Evolutionary conservation across 2,888 invertebrate genomes (phyloP), one percentile per base, ranked within the genome.

Genomic region (Chymomyza caudatula): DNA sequence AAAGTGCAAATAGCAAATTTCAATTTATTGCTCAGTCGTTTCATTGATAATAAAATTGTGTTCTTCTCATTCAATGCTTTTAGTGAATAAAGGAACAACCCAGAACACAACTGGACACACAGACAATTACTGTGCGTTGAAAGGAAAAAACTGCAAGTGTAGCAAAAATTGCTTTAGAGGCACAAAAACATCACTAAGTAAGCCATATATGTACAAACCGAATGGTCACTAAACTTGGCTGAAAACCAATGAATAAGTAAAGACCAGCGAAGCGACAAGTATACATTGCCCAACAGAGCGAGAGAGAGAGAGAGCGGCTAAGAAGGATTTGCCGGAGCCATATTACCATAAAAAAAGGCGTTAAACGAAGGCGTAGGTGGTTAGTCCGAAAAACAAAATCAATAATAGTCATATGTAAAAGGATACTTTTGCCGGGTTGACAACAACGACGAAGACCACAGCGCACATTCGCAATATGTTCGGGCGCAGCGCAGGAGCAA

Each of bases 401-500:
- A 82, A 82, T 82, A 85, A 62, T 57, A 63, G 76, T 62, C 78
- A 69, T 71, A 77, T 82, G 82, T 84, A 84, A 84, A 69, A 67
- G 79, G 82, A 85, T 82, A 82, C 60, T 53, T 29, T 49, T n/a
- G 43, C 5, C 57, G 11, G 42, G 22, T 8, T 19, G 23, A 23
- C 53, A 20, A n/a, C 13, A 55, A 3, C 25, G 22, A 42, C 23
- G 57, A 22, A 19, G 42, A 43, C 43, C 43, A 19, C 20, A 19
- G n/a, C 15, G 43, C 44, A 56, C 63, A 63, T 51, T 58, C 58
- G 55, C 60, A 65, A 60, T 60, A 65, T 65, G 60, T 51, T 20
- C 20, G 20, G 5, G 61, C 29, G 58, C 61, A 56, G 55, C 68
- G 51, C 43, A 57, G 43, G 37, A 63, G 57, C 63, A 53, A 44